These are phyloP conservation scores for Helogale parvula DNA, from an alignment of 2,113 vertebrate genomes.

Conservation along the genomic window DNA sequence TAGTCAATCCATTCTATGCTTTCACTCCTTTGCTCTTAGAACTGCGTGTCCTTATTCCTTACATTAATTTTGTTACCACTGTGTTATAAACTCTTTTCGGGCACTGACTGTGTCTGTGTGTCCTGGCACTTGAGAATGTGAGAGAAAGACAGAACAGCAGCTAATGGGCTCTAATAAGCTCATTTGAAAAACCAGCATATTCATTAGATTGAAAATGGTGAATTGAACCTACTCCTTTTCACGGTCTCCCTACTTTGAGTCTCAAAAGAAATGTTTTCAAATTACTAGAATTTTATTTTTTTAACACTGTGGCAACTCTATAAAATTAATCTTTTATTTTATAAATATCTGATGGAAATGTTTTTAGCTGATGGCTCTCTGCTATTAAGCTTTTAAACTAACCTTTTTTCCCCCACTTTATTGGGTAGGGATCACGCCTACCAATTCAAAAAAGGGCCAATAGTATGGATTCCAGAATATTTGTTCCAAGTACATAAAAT, in stretches of 20 bases:
- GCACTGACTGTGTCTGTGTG: background rate
- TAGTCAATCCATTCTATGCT: background rate
- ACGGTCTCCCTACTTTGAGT: background rate
- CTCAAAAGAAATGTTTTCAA: background rate
- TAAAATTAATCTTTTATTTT: conserved; percentile 31
- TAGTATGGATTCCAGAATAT: background rate
- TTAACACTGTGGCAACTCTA: background rate
- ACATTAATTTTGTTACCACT: background rate
- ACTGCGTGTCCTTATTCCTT: background rate
- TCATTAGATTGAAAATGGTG: background rate
- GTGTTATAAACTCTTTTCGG: background rate
- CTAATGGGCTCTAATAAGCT: background rate
- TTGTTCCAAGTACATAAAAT: background rate
- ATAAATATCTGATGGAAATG: background rate
- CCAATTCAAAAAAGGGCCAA: background rate
- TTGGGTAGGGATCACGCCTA: background rate
- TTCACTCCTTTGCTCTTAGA: background rate
- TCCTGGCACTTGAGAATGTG: background rate
- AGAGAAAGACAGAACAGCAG: background rate
- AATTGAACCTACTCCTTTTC: background rate
- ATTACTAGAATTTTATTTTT: background rate
- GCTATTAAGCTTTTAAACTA: background rate
- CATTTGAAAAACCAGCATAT: background rate
- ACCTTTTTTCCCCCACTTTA: background rate
- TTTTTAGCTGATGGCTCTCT: background rate